Evolutionary conservation across 2,888 invertebrate species (phyloP).

Genomic region (Baronia brevicornis): DNA sequence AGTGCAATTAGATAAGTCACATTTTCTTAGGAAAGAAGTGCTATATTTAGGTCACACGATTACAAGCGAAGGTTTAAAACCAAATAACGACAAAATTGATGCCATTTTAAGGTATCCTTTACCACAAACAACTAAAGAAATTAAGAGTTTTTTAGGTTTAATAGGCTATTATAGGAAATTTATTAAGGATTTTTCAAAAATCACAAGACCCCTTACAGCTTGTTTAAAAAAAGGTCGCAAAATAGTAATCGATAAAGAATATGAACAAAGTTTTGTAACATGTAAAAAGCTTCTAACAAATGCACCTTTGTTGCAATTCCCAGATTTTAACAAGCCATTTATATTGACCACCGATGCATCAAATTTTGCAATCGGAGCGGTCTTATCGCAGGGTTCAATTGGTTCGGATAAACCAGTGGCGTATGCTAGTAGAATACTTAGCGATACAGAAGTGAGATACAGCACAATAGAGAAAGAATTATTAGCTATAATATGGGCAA

Average conservation of each 20-base stretch:
- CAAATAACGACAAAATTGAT: slow-evolving; percentile 22
- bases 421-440: slow-evolving; percentile 12
- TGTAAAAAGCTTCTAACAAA: slow-evolving; percentile 18
- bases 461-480: slow-evolving; percentile 16
- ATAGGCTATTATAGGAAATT: slow-evolving; percentile 40
- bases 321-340: slow-evolving; percentile 31
- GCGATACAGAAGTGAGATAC: slow-evolving; percentile 9
- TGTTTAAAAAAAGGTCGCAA: slow-evolving; percentile 20
- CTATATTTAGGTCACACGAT: slow-evolving; percentile 21
- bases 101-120: slow-evolving; percentile 23
- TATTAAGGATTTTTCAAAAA: slow-evolving; percentile 20
- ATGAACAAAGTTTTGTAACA: slow-evolving; percentile 17
- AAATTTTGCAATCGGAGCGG: slow-evolving; percentile 26
- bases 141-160: slow-evolving; percentile 36
- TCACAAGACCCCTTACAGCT: slow-evolving; percentile 25
- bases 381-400: slow-evolving; percentile 27
- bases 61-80: slow-evolving; percentile 13
- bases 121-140: slow-evolving; percentile 23
- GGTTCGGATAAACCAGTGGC: slow-evolving; percentile 25
- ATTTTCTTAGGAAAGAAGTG: slow-evolving; percentile 22
- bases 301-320: slow-evolving; percentile 34
- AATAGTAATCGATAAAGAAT: slow-evolving; percentile 13
- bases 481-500: too few species aligned
- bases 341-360: slow-evolving; percentile 27
- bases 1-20: slow-evolving; percentile 13